These are phyloP conservation scores for Eupithecia centaureata DNA, from an alignment of 2,888 invertebrate species.

Conservation along the genomic window DNA sequence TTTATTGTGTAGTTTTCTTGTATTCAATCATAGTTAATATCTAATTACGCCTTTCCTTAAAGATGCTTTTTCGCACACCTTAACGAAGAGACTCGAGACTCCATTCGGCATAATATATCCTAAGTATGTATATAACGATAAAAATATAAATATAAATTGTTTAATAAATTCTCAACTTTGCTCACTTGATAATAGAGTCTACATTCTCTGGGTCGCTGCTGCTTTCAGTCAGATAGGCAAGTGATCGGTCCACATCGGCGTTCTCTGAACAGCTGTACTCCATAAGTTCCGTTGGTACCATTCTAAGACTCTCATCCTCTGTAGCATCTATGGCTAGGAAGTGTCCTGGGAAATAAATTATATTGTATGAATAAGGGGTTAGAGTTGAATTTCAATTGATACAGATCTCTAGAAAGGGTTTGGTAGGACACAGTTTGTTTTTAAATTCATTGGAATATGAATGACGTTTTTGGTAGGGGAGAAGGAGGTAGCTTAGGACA, in stretches of 20 bases:
- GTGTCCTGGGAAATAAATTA: conserved; percentile 72
- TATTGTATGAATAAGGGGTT: not conserved
- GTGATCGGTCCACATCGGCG: conserved; percentile 70
- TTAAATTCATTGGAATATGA: no score
- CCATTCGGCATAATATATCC: no score
- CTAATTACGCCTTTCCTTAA: no score
- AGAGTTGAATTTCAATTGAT: not conserved
- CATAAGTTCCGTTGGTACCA: conserved; percentile 88
- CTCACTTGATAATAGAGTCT: conserved; percentile 85
- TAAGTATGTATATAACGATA: no score
- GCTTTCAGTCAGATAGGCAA: conserved; percentile 73
- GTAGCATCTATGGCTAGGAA: conserved; percentile 87
- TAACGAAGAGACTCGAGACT: no score
- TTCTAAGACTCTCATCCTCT: conserved; percentile 86
- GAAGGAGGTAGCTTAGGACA: no score
- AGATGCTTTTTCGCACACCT: no score
- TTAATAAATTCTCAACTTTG: conserved; percentile 22
- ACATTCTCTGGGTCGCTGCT: conserved; percentile 70
- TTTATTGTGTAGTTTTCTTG: no score
- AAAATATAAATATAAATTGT: not conserved
- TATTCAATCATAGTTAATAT: no score
- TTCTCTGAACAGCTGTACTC: conserved; percentile 85
- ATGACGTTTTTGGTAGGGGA: no score
- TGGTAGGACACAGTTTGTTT: no score
- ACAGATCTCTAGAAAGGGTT: no score